Base-by-base conservation (phyloP, 1,140 invertebrate genomes). In the Monomorium pharaonis region DNA sequence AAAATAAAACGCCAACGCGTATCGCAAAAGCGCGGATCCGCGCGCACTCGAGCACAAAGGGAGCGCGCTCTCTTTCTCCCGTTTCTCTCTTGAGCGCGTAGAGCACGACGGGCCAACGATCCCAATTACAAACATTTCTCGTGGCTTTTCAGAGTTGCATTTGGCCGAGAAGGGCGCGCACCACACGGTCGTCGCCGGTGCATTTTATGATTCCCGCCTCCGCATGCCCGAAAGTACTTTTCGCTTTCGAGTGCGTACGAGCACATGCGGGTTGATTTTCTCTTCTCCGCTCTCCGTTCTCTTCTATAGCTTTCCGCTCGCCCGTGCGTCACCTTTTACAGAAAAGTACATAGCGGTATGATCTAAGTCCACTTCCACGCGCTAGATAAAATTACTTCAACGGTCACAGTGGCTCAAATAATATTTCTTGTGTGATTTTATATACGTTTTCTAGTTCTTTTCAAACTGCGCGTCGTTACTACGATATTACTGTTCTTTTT, bases 41-140 rank as follows among this genome's bases (percentile, higher is more conserved):
- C 84, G 85, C 72, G 58, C 21, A 89, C 87, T 67, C 80, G 87
- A 85, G 27, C 70, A 72, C 56, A 30, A 90, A 70, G 85, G 76
- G 86, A 85, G 85, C 44, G 75, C 85, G 81, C 81, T 65, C 74
- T 75, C 56, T 77, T 42, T 49, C 18, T 77, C 37, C n/a, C 24
- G 24, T 76, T 6, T 51, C 81, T 78, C 86, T 76, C 62, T 27
- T 76, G 86, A 89, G 56, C 30, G 27, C 83, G 87, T 75, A 63
- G 83, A 87, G 62, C 70, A 88, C 78, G 88, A 87, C 86, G 90
- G 89, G 90, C 89, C 86, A 92, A 93, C 92, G 94, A 93, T 94
- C 91, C 92, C 92, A 94, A 94, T 94, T 94, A 94, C 91, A 94
- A 94, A 94, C 92, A 94, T 93, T 93, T 92, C 92, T 93, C 88